These are phyloP conservation scores for Lophochroa leadbeateri DNA, from an alignment of 2,113 vertebrate species.

Conservation along the genomic window DNA sequence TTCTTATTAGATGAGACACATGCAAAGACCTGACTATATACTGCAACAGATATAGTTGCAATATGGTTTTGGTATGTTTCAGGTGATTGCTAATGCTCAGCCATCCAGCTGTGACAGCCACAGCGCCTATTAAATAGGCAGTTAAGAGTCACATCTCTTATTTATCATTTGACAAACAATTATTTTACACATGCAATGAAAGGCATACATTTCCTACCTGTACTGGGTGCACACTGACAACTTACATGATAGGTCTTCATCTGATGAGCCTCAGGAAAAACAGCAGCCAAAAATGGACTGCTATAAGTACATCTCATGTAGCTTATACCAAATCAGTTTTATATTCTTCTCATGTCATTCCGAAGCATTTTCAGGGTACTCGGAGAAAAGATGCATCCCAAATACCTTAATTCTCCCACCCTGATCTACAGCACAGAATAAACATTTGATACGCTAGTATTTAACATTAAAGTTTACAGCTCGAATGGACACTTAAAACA, in stretches of 20 bases:
- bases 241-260: not conserved
- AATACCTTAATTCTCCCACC: not conserved
- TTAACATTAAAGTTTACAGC: not conserved
- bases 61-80: not conserved
- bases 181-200: not conserved
- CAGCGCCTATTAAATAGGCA: rapidly evolving
- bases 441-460: not conserved
- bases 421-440: not conserved
- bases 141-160: not conserved
- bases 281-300: not conserved
- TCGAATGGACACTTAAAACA: not conserved
- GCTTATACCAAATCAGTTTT: not conserved
- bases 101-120: not conserved
- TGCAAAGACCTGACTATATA: not conserved
- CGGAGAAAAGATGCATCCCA: not conserved
- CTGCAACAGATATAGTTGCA: not conserved
- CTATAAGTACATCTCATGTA: not conserved
- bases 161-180: not conserved
- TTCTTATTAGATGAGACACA: not conserved
- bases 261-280: not conserved
- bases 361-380: not conserved
- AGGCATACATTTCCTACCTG: not conserved
- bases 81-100: not conserved
- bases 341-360: not conserved
- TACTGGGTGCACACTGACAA: not conserved